A percentile compares a stretch with the other conserved stretches of the same genome.
Evolutionary conservation across 2,113 vertebrate species (phyloP).

Genomic region (Petromus typicus): DNA sequence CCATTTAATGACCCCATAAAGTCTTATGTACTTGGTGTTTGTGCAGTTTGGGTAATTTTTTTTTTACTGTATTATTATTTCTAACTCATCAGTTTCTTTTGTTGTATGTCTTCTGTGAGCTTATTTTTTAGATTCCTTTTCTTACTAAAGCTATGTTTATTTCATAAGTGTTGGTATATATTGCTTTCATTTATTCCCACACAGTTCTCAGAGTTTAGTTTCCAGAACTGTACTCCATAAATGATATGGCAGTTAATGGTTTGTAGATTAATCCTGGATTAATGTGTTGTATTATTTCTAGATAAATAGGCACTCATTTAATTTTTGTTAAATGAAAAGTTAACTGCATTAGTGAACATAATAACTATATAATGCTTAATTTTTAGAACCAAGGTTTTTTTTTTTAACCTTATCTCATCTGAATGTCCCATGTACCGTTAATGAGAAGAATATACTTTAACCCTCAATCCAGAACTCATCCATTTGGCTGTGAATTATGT

Average conservation of each 20-base stretch:
- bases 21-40: neutral
- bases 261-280: neutral
- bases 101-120: neutral
- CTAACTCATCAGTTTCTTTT: neutral
- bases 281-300: slow-evolving; percentile 26
- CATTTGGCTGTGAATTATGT: neutral
- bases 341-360: slow-evolving; percentile 14
- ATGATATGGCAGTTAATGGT: neutral
- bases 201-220: neutral
- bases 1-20: slow-evolving; percentile 32
- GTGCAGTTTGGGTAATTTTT: neutral
- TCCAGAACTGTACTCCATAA: neutral
- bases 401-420: neutral
- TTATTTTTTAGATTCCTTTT: slow-evolving; percentile 26
- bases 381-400: neutral
- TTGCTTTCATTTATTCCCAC: slow-evolving; percentile 3
- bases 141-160: neutral
- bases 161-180: neutral
- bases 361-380: neutral
- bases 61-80: neutral
- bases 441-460: neutral
- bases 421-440: neutral
- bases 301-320: neutral
- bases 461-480: neutral
- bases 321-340: neutral